phyloP scores from a whole-genome alignment of 2,113 vertebrate genomes.

The Mesembrinibis cayennensis region DNA sequence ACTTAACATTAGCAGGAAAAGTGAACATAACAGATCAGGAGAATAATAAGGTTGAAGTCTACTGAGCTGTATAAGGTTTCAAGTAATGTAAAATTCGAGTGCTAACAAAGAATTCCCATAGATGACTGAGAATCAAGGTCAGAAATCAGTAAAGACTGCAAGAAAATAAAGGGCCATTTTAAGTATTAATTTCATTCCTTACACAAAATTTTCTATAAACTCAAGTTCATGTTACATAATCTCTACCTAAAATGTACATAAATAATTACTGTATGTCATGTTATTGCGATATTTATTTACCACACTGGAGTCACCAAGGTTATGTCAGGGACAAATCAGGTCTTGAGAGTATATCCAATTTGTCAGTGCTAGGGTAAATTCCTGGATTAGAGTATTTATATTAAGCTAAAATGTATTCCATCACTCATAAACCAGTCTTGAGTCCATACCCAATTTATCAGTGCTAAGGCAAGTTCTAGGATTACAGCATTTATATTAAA shows the following conservation, averaged over 20 bases:
- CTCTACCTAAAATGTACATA: not conserved
- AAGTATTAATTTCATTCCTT: not conserved
- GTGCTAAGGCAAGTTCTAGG: not conserved
- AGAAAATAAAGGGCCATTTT: not conserved
- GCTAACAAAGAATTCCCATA: not conserved
- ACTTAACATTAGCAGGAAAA: not conserved
- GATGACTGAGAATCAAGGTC: not conserved
- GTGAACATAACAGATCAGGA: not conserved
- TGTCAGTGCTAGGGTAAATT: not conserved
- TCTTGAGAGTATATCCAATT: not conserved
- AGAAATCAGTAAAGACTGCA: not conserved
- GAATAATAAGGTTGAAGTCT: not conserved
- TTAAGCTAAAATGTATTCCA: not conserved
- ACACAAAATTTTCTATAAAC: not conserved
- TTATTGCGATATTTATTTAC: not conserved
- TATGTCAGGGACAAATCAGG: not conserved
- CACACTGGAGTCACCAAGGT: not conserved
- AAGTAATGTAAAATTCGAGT: not conserved
- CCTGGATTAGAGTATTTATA: not conserved
- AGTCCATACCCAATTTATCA: not conserved
- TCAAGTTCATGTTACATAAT: not conserved
- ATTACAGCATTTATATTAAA: not conserved
- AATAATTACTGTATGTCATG: not conserved
- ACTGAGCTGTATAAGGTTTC: not conserved
- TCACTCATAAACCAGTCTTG: slow-evolving; percentile 1